Percentiles rank a stretch among this genome's conserved stretches.
phyloP scores from a whole-genome alignment of 2,113 vertebrate species.

The Tympanuchus pallidicinctus region DNA sequence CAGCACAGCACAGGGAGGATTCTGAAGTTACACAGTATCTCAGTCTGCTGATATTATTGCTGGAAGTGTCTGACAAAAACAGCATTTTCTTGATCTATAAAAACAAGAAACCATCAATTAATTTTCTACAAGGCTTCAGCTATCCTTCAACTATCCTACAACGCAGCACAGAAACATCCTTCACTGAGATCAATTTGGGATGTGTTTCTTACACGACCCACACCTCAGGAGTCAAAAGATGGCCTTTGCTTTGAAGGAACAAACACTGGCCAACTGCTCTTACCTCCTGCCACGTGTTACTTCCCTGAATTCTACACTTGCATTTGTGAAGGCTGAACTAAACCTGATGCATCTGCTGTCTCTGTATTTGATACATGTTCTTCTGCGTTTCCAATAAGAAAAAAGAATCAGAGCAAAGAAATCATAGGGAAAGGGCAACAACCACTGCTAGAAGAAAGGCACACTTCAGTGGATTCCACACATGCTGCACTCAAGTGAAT shows the following conservation, averaged over 20 bases:
- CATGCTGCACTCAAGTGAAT: neutral
- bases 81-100: neutral
- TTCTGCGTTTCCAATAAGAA: neutral
- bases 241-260: neutral
- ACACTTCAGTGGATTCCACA: neutral
- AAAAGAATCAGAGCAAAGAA: neutral
- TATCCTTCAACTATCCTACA: neutral
- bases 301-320: neutral
- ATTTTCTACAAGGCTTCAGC: neutral
- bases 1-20: neutral
- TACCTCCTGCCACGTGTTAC: neutral
- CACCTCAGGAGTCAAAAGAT: neutral
- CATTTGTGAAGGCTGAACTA: neutral
- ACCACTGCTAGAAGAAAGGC: neutral
- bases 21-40: neutral
- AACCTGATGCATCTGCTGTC: neutral
- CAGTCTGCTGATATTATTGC: neutral
- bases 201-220: neutral
- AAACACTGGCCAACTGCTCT: neutral
- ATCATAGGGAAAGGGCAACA: neutral
- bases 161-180: neutral
- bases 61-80: neutral
- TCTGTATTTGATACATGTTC: neutral
- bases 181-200: neutral
- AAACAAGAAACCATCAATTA: neutral